phyloP scores from a whole-genome alignment of 2,113 vertebrate species.

The Barbus barbus region DNA sequence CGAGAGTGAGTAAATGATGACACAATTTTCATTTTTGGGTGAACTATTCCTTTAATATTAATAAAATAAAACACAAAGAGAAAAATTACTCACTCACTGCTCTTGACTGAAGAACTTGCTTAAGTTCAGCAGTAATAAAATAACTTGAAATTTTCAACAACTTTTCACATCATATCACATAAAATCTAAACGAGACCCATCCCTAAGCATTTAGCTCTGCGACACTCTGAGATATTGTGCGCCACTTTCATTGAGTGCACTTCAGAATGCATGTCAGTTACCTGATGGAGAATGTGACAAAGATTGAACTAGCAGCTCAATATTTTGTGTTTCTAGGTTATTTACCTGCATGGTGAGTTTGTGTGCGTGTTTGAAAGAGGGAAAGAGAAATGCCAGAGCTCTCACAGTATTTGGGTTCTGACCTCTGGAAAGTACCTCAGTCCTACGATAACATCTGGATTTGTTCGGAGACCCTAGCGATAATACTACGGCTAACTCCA shows the following conservation, averaged over 20 bases:
- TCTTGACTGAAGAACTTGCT: no score
- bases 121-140: no score
- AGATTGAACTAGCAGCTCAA: slow-evolving; percentile 20
- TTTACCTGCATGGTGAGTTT: neutral
- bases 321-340: neutral
- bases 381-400: neutral
- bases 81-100: no score
- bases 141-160: no score
- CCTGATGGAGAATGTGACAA: slow-evolving; percentile 26
- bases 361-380: neutral
- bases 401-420: slow-evolving; percentile 30
- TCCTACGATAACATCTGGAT: slow-evolving; percentile 43
- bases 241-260: slow-evolving; percentile 21
- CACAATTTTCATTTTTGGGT: no score
- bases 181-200: no score
- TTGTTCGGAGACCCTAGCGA: slow-evolving; percentile 2
- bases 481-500: slow-evolving; percentile 1
- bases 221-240: slow-evolving; percentile 6
- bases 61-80: no score
- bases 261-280: slow-evolving; percentile 19
- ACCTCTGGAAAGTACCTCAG: slow-evolving; percentile 45
- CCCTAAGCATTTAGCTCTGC: slow-evolving; percentile 10
- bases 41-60: no score
- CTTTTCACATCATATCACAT: no score
- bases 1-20: no score